These are phyloP conservation scores for Autographa pulchrina DNA, from an alignment of 2,888 invertebrate species.

Conservation along the genomic window DNA sequence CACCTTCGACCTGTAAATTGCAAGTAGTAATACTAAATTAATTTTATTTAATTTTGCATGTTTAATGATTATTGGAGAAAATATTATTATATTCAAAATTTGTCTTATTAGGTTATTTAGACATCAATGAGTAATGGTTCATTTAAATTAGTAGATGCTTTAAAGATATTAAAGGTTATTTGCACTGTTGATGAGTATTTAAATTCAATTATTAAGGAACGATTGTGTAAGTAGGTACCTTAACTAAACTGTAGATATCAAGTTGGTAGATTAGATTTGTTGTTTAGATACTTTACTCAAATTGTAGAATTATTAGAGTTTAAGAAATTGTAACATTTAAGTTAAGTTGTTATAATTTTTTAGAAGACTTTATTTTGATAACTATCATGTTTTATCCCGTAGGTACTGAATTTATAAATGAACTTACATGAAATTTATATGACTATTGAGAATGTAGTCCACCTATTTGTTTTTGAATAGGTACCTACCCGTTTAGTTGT, in stretches of 20 bases:
- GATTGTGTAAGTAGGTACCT: slow-evolving; percentile 60
- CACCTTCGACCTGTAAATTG: slow-evolving; percentile 32
- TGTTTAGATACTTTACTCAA: slow-evolving; percentile 81
- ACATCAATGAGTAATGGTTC: slow-evolving; percentile 49
- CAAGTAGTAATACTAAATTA: slow-evolving; percentile 29
- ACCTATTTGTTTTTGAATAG: slow-evolving; percentile 69
- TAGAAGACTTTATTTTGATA: slow-evolving; percentile 87
- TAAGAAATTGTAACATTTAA: slow-evolving; percentile 64
- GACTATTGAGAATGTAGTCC: slow-evolving; percentile 63
- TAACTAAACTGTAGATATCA: slow-evolving; percentile 65
- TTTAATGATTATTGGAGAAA: slow-evolving; percentile 40
- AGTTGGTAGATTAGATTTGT: slow-evolving; percentile 78
- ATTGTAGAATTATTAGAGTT: slow-evolving; percentile 72
- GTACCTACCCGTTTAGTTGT: slow-evolving; percentile 62
- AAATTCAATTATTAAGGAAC: slow-evolving; percentile 64
- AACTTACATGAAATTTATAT: slow-evolving; percentile 67
- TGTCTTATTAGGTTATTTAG: slow-evolving; percentile 37
- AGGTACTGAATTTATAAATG: slow-evolving; percentile 69
- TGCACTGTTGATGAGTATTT: slow-evolving; percentile 59
- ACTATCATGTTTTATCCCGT: slow-evolving; percentile 74
- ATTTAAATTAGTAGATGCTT: slow-evolving; percentile 62
- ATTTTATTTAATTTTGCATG: slow-evolving; percentile 33
- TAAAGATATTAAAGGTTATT: slow-evolving; percentile 55
- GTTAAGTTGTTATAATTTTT: slow-evolving; percentile 76
- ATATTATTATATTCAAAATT: slow-evolving; percentile 35